Percentiles rank a stretch among this genome's conserved stretches.
phyloP scores from a whole-genome alignment of 2,888 invertebrate species.

The Sussaba pulchella region DNA sequence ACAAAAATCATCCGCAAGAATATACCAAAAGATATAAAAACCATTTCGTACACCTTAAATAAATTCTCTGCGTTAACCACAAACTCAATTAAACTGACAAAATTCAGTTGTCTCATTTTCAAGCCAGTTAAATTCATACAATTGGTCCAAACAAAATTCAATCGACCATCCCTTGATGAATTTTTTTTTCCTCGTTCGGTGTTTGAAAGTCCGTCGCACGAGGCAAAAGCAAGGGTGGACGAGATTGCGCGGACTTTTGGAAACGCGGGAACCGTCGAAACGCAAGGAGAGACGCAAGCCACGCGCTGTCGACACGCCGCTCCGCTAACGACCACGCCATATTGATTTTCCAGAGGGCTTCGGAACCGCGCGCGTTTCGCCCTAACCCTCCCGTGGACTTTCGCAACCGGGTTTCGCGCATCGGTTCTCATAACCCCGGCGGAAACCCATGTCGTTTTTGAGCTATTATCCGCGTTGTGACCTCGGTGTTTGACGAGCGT shows the following conservation, averaged over 20 bases:
- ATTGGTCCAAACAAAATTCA: background rate
- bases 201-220: slow-evolving; percentile 48
- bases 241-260: slow-evolving; percentile 66
- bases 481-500: background rate
- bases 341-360: slow-evolving; percentile 77
- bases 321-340: slow-evolving; percentile 72
- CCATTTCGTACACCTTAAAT: no score
- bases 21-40: no score
- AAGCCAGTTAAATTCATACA: no score
- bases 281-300: slow-evolving; percentile 66
- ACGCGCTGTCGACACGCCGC: slow-evolving; percentile 70
- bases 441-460: background rate
- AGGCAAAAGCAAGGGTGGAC: slow-evolving; percentile 36
- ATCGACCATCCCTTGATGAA: no score
- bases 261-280: slow-evolving; percentile 70
- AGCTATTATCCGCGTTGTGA: background rate
- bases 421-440: background rate
- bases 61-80: no score
- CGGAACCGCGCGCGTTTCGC: slow-evolving; percentile 71
- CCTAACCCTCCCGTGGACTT: slow-evolving; percentile 73
- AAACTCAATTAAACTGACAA: background rate
- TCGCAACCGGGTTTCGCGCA: slow-evolving; percentile 44
- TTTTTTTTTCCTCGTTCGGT: no score
- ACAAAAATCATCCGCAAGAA: no score
- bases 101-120: background rate